Percentiles rank a stretch among this genome's conserved stretches.
Conservation (phyloP, 2,113 vertebrate species). For the Macheiramphus alcinus region DNA sequence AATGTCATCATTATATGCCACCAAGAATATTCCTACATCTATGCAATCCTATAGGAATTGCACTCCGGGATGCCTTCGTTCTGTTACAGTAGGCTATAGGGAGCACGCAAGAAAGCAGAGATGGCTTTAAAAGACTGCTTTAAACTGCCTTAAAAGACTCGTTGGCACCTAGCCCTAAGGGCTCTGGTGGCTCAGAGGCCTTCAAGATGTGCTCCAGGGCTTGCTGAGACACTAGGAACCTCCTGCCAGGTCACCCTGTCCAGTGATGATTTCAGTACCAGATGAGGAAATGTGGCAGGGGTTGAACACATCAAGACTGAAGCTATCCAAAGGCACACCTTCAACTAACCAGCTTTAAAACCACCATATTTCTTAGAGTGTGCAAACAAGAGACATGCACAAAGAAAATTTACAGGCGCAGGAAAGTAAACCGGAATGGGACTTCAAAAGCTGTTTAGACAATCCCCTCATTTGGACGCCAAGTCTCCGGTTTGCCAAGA, state of each 20-base stretch:
- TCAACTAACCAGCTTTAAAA: background rate
- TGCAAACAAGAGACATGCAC: background rate
- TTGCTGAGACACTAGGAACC: background rate
- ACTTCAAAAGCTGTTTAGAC: background rate
- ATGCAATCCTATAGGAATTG: background rate
- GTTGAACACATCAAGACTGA: background rate
- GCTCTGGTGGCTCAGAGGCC: background rate
- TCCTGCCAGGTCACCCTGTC: background rate
- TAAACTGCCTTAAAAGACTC: background rate
- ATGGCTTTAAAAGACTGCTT: background rate
- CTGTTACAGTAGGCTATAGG: background rate
- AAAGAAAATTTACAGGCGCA: constrained; percentile 4
- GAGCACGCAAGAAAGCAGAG: background rate
- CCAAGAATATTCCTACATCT: background rate
- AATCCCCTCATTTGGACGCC: background rate
- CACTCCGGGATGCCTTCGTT: background rate
- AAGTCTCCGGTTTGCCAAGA: background rate
- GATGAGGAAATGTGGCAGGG: background rate
- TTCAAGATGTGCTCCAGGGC: background rate
- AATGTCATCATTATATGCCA: background rate
- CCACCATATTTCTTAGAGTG: background rate
- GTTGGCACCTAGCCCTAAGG: background rate
- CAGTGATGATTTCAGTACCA: background rate
- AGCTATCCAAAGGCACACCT: background rate
- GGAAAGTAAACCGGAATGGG: background rate